These are phyloP conservation scores for Serranus cabrilla DNA, from an alignment of 2,797 vertebrate genomes.

Conservation along the genomic window DNA sequence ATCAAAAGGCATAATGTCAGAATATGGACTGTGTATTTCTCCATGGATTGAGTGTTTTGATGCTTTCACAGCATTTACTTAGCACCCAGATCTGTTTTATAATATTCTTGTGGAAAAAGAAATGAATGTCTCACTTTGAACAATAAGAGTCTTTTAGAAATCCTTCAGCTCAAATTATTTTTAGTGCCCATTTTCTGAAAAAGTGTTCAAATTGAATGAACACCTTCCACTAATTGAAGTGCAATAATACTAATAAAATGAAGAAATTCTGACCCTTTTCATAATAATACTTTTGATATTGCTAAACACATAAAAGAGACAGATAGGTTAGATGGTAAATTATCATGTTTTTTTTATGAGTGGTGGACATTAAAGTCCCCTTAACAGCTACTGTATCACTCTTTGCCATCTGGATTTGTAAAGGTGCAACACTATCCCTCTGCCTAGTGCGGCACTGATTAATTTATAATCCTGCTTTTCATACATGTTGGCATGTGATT, in stretches of 20 bases:
- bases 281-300: too few species aligned
- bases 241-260: not conserved
- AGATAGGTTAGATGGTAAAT: not conserved
- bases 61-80: too few species aligned
- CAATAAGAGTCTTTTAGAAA: not conserved
- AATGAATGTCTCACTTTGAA: too few species aligned
- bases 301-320: not conserved
- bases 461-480: slow-evolving; percentile 14
- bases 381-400: slow-evolving; percentile 1
- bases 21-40: too few species aligned
- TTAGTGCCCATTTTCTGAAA: not conserved
- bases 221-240: not conserved
- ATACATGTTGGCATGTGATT: slow-evolving; percentile 16
- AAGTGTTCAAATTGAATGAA: not conserved
- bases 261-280: not conserved
- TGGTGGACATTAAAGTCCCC: not conserved
- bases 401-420: slow-evolving; percentile 14
- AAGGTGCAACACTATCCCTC: slow-evolving; percentile 2
- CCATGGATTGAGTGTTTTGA: too few species aligned
- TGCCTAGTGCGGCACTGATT: not conserved
- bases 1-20: too few species aligned
- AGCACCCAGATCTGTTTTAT: too few species aligned
- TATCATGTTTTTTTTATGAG: not conserved
- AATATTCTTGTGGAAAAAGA: too few species aligned
- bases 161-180: not conserved